Conservation (phyloP, 2,113 vertebrate genomes). For the Glaucomys volans region DNA sequence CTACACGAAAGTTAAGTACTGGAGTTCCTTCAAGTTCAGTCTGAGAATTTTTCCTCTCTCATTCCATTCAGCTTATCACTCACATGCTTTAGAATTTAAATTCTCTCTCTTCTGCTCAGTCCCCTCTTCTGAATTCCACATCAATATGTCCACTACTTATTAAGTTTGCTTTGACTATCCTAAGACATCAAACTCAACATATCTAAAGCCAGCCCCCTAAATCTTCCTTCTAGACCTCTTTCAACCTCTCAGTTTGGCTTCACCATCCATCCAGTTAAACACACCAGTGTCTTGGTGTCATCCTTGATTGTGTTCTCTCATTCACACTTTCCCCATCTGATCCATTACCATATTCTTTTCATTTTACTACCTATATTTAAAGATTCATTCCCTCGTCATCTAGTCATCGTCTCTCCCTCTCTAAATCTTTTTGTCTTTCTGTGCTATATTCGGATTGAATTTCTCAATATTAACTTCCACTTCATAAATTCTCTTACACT, state of each 20-base stretch:
- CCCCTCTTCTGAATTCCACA: not conserved
- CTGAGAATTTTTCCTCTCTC: not conserved
- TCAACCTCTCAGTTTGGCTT: not conserved
- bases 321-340: not conserved
- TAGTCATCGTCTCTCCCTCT: not conserved
- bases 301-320: not conserved
- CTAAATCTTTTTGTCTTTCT: conserved; percentile 1
- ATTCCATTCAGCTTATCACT: not conserved
- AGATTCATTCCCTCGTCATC: not conserved
- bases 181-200: not conserved
- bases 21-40: not conserved
- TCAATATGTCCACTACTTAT: not conserved
- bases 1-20: not conserved
- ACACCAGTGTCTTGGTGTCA: not conserved
- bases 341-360: not conserved
- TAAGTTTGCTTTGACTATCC: not conserved
- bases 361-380: not conserved
- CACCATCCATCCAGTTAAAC: not conserved
- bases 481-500: conserved; percentile 1
- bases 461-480: not conserved
- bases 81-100: not conserved
- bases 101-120: not conserved
- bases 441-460: not conserved
- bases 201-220: not conserved
- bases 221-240: not conserved